Conservation (phyloP, 2,888 invertebrate genomes). For the Phymatocera aterrima region DNA sequence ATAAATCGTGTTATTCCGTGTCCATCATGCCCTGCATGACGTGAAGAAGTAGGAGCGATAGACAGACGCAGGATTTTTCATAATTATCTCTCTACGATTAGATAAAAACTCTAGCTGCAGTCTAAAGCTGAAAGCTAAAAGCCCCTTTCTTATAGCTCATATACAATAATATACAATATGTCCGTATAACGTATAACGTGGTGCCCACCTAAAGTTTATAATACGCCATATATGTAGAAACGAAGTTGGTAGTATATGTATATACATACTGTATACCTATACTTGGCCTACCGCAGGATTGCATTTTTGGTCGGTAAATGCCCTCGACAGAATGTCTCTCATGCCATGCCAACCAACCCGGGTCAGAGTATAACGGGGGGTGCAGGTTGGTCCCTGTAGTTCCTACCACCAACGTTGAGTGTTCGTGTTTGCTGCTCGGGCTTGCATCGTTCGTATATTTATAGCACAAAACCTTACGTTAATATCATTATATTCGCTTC, state of each 20-base stretch:
- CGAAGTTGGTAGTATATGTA: background rate
- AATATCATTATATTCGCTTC: conserved; percentile 33
- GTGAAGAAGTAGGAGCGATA: no score
- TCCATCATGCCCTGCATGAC: no score
- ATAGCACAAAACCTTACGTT: background rate
- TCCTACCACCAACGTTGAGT: background rate
- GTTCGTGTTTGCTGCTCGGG: background rate
- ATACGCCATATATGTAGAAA: background rate
- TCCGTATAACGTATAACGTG: no score
- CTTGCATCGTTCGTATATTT: conserved; percentile 14
- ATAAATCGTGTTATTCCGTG: no score
- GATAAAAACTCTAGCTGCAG: no score
- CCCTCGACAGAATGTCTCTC: conserved; percentile 34
- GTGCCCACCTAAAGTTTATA: no score
- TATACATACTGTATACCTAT: background rate
- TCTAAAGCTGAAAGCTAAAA: conserved; percentile 1
- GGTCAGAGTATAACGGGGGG: background rate
- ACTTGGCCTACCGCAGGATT: background rate
- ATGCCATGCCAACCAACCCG: background rate
- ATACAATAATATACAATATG: no score
- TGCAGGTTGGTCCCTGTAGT: background rate
- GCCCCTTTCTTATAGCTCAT: background rate
- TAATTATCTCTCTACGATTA: background rate
- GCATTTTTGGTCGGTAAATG: conserved; percentile 33
- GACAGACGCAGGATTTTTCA: no score